Percentiles rank a stretch among this genome's conserved stretches.
phyloP scores from a whole-genome alignment of 2,888 invertebrate species.

The Argyresthia goedartella region DNA sequence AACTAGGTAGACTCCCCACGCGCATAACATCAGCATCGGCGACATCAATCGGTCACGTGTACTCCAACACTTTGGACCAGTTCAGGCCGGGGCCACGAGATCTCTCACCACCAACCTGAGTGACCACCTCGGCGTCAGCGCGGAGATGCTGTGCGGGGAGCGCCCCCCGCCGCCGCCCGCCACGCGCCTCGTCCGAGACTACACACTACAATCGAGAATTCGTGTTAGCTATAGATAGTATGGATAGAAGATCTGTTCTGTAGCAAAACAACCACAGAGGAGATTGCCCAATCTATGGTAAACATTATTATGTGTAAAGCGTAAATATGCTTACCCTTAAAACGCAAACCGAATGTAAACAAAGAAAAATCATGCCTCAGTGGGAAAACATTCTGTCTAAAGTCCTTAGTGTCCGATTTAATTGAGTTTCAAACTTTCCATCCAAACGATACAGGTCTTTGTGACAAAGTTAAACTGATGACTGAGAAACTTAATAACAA shows the following conservation, averaged over 20 bases:
- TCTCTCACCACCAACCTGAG: not conserved
- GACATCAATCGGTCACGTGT: not conserved
- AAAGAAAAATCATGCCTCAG: not conserved
- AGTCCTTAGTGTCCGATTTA: not conserved
- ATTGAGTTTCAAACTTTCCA: not conserved
- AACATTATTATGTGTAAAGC: constrained; percentile 1
- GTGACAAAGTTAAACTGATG: not conserved
- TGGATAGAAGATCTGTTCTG: constrained; percentile 1
- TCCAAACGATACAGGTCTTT: not conserved
- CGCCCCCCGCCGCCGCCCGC: not conserved
- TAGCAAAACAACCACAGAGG: not conserved
- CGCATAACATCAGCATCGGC: not conserved
- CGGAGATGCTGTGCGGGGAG: not conserved
- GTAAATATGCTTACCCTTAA: not conserved
- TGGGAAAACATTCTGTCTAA: not conserved
- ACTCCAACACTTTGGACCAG: not conserved
- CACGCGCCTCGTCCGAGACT: constrained; percentile 1
- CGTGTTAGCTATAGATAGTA: not conserved
- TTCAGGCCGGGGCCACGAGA: not conserved
- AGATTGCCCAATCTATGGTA: constrained; percentile 2
- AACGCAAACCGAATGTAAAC: not conserved
- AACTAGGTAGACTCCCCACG: not conserved
- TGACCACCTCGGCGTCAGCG: constrained; percentile 4
- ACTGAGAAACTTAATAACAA: not conserved
- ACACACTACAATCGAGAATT: not conserved